A percentile compares a stretch with the other conserved stretches of the same genome.
Evolutionary conservation across 2,888 invertebrate genomes (phyloP).

Genomic region (Crepidodera aurea): DNA sequence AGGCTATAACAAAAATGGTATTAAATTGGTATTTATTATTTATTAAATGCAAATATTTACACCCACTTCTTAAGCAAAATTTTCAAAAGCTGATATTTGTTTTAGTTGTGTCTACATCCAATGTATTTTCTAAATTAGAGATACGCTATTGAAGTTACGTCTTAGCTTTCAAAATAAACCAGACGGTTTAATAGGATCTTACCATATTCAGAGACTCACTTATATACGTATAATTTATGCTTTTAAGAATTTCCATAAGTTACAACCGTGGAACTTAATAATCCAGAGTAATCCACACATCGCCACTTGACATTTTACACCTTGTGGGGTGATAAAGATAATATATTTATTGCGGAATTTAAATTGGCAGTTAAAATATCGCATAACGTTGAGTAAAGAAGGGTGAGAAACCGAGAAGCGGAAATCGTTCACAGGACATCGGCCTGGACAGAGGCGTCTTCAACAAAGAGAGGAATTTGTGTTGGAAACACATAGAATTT

Average conservation of each 20-base stretch:
- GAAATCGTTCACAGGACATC: slow-evolving; percentile 24
- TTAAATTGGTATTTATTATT: too few relatives aligned
- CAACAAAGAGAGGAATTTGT: slow-evolving; percentile 1
- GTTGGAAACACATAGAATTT: neutral
- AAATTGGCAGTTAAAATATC: slow-evolving; percentile 45
- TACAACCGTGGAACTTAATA: slow-evolving; percentile 10
- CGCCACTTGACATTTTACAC: slow-evolving; percentile 37
- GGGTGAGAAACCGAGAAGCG: slow-evolving; percentile 31
- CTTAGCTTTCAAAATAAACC: neutral
- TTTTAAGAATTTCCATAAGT: slow-evolving; percentile 12
- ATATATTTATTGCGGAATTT: slow-evolving; percentile 49
- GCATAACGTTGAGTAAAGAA: slow-evolving; percentile 26
- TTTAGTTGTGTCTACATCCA: too few relatives aligned
- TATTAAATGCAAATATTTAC: too few relatives aligned
- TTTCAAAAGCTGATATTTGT: too few relatives aligned
- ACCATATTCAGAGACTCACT: slow-evolving; percentile 10
- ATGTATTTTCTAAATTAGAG: too few relatives aligned
- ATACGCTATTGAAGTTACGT: neutral
- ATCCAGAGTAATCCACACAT: slow-evolving; percentile 11
- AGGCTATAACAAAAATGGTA: too few relatives aligned
- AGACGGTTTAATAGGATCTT: slow-evolving; percentile 4
- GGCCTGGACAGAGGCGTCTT: slow-evolving; percentile 18
- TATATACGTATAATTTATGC: slow-evolving; percentile 14
- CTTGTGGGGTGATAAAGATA: slow-evolving; percentile 39
- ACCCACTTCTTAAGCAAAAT: too few relatives aligned